Percentiles rank a stretch among this genome's conserved stretches.
Conservation (phyloP, 2,888 invertebrate genomes). For the Meteorus cinctellus region DNA sequence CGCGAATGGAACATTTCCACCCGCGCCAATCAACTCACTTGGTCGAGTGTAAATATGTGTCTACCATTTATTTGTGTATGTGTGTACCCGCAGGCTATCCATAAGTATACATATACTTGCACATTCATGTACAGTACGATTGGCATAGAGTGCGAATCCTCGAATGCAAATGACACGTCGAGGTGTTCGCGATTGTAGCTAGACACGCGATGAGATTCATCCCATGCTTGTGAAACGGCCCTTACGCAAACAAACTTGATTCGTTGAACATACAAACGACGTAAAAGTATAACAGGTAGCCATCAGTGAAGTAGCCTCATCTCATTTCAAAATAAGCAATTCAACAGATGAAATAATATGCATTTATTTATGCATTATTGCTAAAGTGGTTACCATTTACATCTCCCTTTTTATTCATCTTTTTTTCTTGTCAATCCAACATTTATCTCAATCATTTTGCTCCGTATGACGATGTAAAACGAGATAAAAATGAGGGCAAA, state of each 20-base stretch:
- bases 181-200: conserved; percentile 36
- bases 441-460: background rate
- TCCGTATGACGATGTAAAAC: background rate
- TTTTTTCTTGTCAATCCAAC: background rate
- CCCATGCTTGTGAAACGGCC: conserved; percentile 25
- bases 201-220: conserved; percentile 39
- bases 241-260: conserved; percentile 40
- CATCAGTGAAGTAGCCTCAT: conserved; percentile 21
- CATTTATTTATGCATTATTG: conserved; percentile 7
- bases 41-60: background rate
- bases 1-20: conserved; percentile 19
- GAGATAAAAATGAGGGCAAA: background rate
- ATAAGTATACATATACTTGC: too few species aligned
- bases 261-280: conserved; percentile 17
- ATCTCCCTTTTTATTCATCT: background rate
- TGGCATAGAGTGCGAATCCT: conserved; percentile 35
- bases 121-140: background rate
- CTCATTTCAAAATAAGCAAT: conserved; percentile 18
- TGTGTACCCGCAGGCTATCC: background rate
- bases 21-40: conserved; percentile 26
- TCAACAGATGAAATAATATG: background rate
- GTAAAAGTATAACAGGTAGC: conserved; percentile 39
- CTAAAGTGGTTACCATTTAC: background rate
- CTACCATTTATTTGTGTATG: too few species aligned
- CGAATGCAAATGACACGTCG: conserved; percentile 43